Conservation (phyloP, 1,140 invertebrate species). For the Lepidostoma basale region DNA sequence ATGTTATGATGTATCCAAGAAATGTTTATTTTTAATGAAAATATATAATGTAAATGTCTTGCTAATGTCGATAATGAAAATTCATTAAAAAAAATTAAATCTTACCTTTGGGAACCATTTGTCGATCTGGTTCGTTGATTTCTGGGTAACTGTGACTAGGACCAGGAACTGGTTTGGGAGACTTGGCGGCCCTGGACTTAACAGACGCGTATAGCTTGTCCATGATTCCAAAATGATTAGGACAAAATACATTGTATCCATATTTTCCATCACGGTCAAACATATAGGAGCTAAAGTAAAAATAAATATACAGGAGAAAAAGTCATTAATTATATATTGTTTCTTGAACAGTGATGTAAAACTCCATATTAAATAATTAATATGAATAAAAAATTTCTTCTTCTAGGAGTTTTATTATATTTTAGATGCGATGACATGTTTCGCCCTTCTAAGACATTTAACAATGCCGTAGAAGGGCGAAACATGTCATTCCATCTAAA, state of each 20-base stretch:
- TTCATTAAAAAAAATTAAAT: not conserved
- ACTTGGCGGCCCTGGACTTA: not conserved
- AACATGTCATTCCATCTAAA: too few species aligned
- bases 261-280: slow-evolving; percentile 77
- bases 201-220: not conserved
- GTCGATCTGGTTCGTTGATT: slow-evolving; percentile 3
- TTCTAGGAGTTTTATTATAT: too few species aligned
- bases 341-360: too few species aligned
- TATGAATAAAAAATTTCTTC: too few species aligned
- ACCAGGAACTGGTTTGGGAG: not conserved
- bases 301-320: not conserved
- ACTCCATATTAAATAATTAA: too few species aligned
- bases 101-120: slow-evolving; percentile 11
- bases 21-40: too few species aligned
- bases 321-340: too few species aligned
- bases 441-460: too few species aligned
- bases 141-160: not conserved
- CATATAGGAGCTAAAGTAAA: slow-evolving; percentile 65
- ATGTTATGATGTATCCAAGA: too few species aligned
- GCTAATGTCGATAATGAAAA: not conserved
- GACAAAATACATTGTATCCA: slow-evolving; percentile 79
- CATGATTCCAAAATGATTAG: slow-evolving; percentile 72
- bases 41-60: too few species aligned
- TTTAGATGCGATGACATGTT: too few species aligned
- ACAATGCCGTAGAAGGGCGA: too few species aligned